These are phyloP conservation scores for Varanus salvator DNA, from an alignment of 2,113 vertebrate genomes.

Conservation along the genomic window DNA sequence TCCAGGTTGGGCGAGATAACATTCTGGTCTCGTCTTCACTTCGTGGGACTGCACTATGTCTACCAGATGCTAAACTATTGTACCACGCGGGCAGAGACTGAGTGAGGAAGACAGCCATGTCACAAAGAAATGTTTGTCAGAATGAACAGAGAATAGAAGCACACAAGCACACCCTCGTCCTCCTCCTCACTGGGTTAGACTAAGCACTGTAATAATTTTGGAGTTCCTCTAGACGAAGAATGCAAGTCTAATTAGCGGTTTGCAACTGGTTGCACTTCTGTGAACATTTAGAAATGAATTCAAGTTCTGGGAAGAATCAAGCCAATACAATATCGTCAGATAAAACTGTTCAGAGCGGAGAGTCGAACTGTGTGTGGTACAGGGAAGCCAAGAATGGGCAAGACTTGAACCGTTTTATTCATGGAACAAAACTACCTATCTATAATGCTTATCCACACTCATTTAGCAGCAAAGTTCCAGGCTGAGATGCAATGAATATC, in stretches of 20 bases:
- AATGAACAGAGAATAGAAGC: slow-evolving; percentile 2
- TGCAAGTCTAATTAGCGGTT: background rate
- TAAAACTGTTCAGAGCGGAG: background rate
- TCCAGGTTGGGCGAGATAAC: slow-evolving; percentile 55
- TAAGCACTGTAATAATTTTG: slow-evolving; percentile 21
- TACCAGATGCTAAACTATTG: slow-evolving; percentile 64
- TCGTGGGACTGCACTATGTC: slow-evolving; percentile 35
- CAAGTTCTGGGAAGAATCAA: slow-evolving; percentile 4
- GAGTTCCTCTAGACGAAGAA: slow-evolving; percentile 35
- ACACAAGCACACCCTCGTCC: slow-evolving; percentile 7
- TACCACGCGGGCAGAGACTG: slow-evolving; percentile 19
- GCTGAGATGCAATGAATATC: background rate
- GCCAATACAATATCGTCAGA: slow-evolving; percentile 14
- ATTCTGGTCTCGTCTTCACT: slow-evolving; percentile 49
- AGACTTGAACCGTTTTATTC: background rate
- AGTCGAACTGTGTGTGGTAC: background rate
- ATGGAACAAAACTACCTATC: background rate
- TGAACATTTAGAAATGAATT: background rate
- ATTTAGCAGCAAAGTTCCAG: background rate
- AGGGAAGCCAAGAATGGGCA: background rate
- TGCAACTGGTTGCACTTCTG: background rate
- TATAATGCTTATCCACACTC: background rate
- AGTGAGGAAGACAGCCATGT: slow-evolving; percentile 52
- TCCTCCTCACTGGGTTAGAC: slow-evolving; percentile 21
- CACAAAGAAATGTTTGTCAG: slow-evolving; percentile 53